phyloP scores from a whole-genome alignment of 2,113 vertebrate species.

The Brachyhypopomus gauderio region DNA sequence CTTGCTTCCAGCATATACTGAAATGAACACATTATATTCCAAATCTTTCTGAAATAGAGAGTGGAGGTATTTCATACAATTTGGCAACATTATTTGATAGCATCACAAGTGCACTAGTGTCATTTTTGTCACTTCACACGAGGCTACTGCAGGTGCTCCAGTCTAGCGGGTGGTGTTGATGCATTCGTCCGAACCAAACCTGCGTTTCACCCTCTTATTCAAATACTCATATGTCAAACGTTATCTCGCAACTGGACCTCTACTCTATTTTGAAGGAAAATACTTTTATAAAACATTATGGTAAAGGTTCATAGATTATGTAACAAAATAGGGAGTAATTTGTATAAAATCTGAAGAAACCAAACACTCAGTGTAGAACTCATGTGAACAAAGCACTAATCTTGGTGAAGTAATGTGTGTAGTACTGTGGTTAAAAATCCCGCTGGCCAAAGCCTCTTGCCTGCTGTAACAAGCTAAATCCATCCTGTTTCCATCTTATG shows the following conservation, averaged over 20 bases:
- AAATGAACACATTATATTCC: neutral
- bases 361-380: neutral
- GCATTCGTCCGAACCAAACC: neutral
- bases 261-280: too few species aligned
- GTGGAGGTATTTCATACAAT: neutral
- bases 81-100: neutral
- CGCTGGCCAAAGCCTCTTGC: constrained; percentile 14
- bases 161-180: neutral
- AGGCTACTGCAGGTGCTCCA: too few species aligned
- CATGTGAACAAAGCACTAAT: neutral
- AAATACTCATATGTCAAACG: neutral
- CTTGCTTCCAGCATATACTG: too few species aligned
- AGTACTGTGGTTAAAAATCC: constrained; percentile 2
- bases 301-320: too few species aligned
- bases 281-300: too few species aligned
- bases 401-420: neutral
- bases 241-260: too few species aligned
- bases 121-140: neutral
- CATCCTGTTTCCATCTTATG: constrained; percentile 44
- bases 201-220: neutral
- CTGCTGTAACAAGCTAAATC: neutral
- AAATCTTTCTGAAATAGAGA: neutral
- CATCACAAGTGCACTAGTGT: neutral
- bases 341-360: neutral
- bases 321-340: neutral